A percentile compares a stretch with the other conserved stretches of the same genome.
Conservation (phyloP, 1,140 invertebrate species). For the Pantala flavescens region DNA sequence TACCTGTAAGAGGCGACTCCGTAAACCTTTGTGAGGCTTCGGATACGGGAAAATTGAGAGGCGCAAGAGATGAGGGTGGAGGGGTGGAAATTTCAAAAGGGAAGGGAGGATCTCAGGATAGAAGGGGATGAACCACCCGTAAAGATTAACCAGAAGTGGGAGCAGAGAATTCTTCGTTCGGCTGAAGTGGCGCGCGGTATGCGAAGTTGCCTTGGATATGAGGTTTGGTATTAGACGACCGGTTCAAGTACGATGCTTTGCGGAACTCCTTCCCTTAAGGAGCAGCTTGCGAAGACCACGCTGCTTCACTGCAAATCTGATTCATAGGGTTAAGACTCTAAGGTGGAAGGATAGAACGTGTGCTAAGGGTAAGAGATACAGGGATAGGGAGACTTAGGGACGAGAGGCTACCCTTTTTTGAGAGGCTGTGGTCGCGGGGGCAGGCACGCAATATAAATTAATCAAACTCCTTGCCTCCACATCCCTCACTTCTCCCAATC, state of each 20-base stretch:
- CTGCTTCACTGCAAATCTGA: background rate
- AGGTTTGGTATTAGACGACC: background rate
- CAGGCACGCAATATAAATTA: constrained; percentile 6
- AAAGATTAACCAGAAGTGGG: no score
- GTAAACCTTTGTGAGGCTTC: no score
- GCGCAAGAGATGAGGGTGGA: no score
- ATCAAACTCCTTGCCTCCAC: background rate
- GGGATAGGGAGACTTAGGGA: background rate
- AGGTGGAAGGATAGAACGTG: background rate
- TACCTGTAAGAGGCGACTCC: no score
- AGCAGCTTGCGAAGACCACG: background rate
- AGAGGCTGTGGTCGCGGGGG: background rate
- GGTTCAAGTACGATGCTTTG: background rate
- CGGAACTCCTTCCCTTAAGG: background rate
- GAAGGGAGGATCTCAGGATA: no score
- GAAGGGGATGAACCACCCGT: no score
- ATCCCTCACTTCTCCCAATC: background rate
- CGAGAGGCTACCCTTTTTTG: background rate
- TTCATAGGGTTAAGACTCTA: background rate
- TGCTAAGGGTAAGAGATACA: background rate
- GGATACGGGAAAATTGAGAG: no score
- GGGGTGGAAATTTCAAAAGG: no score
- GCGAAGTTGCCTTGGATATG: background rate
- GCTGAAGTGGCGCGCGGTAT: background rate
- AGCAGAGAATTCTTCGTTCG: no score